Conservation (phyloP, 2,797 vertebrate species). For the Malurus leucopterus region DNA sequence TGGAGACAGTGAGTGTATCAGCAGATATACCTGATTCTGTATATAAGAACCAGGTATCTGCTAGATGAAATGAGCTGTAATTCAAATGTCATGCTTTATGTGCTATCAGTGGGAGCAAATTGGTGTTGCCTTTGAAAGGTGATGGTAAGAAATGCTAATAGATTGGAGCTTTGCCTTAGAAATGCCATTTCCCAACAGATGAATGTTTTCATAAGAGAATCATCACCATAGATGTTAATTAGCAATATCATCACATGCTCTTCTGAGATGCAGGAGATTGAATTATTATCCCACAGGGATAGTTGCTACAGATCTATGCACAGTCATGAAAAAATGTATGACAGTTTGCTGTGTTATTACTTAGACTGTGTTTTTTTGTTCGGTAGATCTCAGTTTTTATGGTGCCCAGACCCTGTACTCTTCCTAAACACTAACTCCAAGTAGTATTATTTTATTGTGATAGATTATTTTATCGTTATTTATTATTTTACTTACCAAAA, state of each 20-base stretch:
- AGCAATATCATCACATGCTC: not conserved
- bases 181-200: not conserved
- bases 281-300: not conserved
- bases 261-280: not conserved
- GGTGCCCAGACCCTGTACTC: not conserved
- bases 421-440: not conserved
- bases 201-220: not conserved
- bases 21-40: not conserved
- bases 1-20: not conserved
- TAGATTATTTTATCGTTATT: not conserved
- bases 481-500: not conserved
- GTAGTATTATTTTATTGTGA: not conserved
- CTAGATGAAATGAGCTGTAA: not conserved
- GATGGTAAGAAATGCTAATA: not conserved
- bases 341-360: not conserved
- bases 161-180: not conserved
- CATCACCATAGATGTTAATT: conserved; percentile 12
- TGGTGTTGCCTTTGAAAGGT: not conserved
- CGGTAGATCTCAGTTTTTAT: not conserved
- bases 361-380: not conserved
- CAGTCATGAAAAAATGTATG: not conserved
- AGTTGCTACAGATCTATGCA: not conserved
- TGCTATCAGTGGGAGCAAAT: not conserved
- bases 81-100: not conserved
- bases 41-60: not conserved